Percentiles rank a stretch among this genome's conserved stretches.
phyloP scores from a whole-genome alignment of 2,113 vertebrate genomes.

The Cottus gobio region DNA sequence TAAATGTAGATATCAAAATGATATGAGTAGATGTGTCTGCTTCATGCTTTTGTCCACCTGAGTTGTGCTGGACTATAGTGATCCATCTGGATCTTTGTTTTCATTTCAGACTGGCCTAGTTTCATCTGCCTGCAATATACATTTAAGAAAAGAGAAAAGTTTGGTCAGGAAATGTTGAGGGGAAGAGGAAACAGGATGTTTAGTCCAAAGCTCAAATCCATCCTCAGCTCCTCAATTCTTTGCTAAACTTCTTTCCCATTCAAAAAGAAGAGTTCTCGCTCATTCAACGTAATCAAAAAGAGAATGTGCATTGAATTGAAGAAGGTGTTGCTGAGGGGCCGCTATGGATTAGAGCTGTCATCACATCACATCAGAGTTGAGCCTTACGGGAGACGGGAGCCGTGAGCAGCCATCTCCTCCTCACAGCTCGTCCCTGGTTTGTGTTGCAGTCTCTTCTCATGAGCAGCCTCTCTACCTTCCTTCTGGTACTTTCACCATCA shows the following conservation, averaged over 20 bases:
- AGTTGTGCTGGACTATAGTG: conserved; percentile 35
- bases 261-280: background rate
- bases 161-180: too few species aligned
- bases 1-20: background rate
- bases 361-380: background rate
- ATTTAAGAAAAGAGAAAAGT: background rate
- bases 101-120: conserved; percentile 57
- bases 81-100: conserved; percentile 63
- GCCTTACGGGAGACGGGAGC: too few species aligned
- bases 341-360: conserved; percentile 33
- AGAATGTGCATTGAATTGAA: conserved; percentile 19
- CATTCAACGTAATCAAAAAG: background rate
- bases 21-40: background rate
- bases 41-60: conserved; percentile 35
- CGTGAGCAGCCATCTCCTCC: conserved; percentile 51
- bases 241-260: background rate
- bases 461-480: conserved; percentile 65
- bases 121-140: background rate
- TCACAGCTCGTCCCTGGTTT: conserved; percentile 75
- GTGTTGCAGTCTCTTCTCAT: conserved; percentile 75
- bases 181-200: background rate
- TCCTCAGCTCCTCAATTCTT: conserved; percentile 37
- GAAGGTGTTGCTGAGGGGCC: conserved; percentile 17
- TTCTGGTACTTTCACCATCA: conserved; percentile 72
- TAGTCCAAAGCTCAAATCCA: conserved; percentile 31